Base-by-base conservation (phyloP, 2,888 invertebrate species). In the Lithosia quadra region DNA sequence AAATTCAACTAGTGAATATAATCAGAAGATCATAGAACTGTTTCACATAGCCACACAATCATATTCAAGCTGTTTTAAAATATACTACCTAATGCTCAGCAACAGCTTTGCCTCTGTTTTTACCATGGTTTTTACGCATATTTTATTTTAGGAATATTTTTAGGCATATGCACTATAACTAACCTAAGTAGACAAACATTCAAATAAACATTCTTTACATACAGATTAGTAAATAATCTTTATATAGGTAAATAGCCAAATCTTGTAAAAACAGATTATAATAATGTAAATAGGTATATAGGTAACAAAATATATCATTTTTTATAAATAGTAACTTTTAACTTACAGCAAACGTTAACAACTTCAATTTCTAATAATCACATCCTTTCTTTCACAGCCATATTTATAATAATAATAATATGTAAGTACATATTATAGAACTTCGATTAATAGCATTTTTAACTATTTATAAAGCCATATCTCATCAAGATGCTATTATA, bases 401-500 rank as follows among this genome's bases (percentile, higher is more conserved):
- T 62, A 11, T n/a, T n/a, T n/a, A n/a, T n/a, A 13, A 5, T 28
- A 28, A 28, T 28, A 28, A 28, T n/a, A 49, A n/a, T 49, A n/a
- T 49, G 49, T n/a, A n/a, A 49, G n/a, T 49, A 49, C n/a, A n/a
- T 49, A 49, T 28, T 56, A 56, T n/a, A 1, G 33, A 62, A 62
- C 49, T 56, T 28, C 24, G 28, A 13, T 24, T 11, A 15, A 28
- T 56, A 56, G 9, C 22, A 56, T 0, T 2, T 8, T 24, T 56
- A 56, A 5, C 28, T 56, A 24, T 7, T 5, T 56, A 21, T 15
- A 53, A 11, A 39, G 15, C n/a, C 63, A 58, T 49, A 63, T 58
- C 56, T 67, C 49, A 67, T 34, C 63, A 67, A 67, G 67, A 63
- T 58, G 62, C 15, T 49, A n/a, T 57, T 10, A 56, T 56, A 18